Evolutionary conservation across 2,797 vertebrate genomes (phyloP), one percentile per base, ranked within the genome.

Genomic region (Erethizon dorsatum): DNA sequence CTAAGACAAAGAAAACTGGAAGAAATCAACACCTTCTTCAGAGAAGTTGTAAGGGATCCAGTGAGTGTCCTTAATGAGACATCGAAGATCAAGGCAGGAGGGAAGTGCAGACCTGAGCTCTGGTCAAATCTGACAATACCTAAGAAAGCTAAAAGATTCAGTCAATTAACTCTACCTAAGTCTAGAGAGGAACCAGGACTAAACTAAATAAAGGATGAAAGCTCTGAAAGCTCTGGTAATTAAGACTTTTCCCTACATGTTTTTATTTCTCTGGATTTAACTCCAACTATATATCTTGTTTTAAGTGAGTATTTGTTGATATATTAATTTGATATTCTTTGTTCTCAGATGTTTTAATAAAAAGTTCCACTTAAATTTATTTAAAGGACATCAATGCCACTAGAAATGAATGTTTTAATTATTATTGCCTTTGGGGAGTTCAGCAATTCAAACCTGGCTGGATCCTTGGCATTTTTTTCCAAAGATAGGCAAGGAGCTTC

Each of bases 261-360:
- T 75, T 26, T 31, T 17, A 41, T 88, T 79, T 91, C 87, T 87
- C 52, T 84, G 50, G 31, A 0, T 69, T 83, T 85, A 37, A 80
- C 41, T 67, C 78, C 67, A 85, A 84, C 50, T 47, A 41, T 17
- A 6, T 5, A 61, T 28, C 61, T 52, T 93, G n/a, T 83, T 92
- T 92, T 56, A 75, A 92, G 83, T 77, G 56, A 80, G 78, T 65
- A 57, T 54, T 22, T 82, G 77, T 78, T 69, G n/a, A 26, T 88
- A 33, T 67, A 65, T 73, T n/a, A 82, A 41, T 45, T 37, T 83
- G 67, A 50, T 67, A 83, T 57, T 83, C 45, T 93, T 87, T 89
- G 33, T 63, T 73, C 45, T 89, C 78, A 54, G 45, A 56, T 94
- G 77, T 69, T 96, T 97, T 91, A 75, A 90, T 77, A n/a, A 78